A percentile compares a stretch with the other conserved stretches of the same genome.
Evolutionary conservation across 2,113 vertebrate genomes (phyloP).

Genomic region (Periophthalmodon schlosseri): DNA sequence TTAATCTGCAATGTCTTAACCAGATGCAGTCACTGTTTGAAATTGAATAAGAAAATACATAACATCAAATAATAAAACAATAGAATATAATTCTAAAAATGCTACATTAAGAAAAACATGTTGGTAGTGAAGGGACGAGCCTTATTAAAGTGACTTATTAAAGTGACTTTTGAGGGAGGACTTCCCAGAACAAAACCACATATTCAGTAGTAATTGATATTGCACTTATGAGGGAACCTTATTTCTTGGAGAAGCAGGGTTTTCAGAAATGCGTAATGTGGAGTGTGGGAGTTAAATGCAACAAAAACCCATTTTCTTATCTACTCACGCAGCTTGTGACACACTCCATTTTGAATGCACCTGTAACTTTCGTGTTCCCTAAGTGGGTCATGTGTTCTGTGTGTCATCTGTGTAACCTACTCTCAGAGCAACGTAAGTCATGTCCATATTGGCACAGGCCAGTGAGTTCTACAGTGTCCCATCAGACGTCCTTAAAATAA

Average conservation of each 20-base stretch:
- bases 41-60: conserved; percentile 59
- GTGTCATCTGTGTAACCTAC: not conserved
- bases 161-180: conserved; percentile 20
- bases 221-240: conserved; percentile 65
- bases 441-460: too few species aligned
- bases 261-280: conserved; percentile 16
- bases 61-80: conserved; percentile 33
- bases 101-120: conserved; percentile 41
- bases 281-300: not conserved
- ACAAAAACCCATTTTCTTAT: not conserved
- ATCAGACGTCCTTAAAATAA: not conserved
- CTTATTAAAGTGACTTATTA: conserved; percentile 18
- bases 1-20: conserved; percentile 16
- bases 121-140: conserved; percentile 7
- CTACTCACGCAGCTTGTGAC: not conserved
- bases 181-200: conserved; percentile 23
- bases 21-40: conserved; percentile 31
- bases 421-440: conserved; percentile 14
- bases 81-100: conserved; percentile 15
- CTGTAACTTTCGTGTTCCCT: not conserved
- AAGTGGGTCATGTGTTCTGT: not conserved
- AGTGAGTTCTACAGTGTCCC: not conserved
- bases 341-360: not conserved
- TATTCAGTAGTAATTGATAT: conserved; percentile 72
- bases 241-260: conserved; percentile 11